Base-by-base conservation (phyloP, 2,797 vertebrate species). In the Melopsittacus undulatus region DNA sequence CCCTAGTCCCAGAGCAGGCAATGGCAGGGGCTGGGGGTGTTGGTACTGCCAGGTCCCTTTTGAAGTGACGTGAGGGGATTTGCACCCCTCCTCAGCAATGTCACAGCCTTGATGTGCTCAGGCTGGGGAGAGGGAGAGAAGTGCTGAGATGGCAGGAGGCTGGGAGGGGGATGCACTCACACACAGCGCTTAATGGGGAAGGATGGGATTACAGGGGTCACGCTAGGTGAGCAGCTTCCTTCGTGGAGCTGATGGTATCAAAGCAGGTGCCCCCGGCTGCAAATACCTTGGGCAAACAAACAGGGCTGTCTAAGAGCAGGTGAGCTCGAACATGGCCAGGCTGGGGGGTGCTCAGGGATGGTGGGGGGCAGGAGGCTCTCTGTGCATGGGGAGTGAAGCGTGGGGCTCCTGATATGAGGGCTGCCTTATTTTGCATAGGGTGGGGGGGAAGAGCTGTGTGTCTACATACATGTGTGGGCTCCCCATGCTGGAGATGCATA, bases 261-360 rank as follows among this genome's bases (percentile, higher is more conserved):
- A 97, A 97, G 97, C 94, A 97, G 95, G 96, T 97, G 96, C 94
- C 96, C 95, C 96, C 5, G 75, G 93, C 96, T 97, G 96, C 95
- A 97, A 97, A 98, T 97, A 96, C 97, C 95, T 97, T 97, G 95
- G 91, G 93, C 94, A 97, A 98, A 97, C 96, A 97, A 97, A 97
- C 95, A 97, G 92, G 82, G 82, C 90, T 96, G 91, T 52, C 84
- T 89, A 83, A 95, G 93, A 91, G 94, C 88, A 96, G 90, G 92
- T 93, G 91, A 96, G 95, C 85, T 87, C 0, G 2, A 82, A 69
- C 82, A 75, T 0, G 8, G 92, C 59, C 0, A 0, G 48, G 66
- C 61, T 87, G 68, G 66, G 86, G 82, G 57, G 15, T 40, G 9
- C 69, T 83, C 43, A 2, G 24, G 30, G 22, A 11, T 43, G 38